Percentiles rank a stretch among this genome's conserved stretches.
phyloP scores from a whole-genome alignment of 2,888 invertebrate species.

The Norana najaformis region DNA sequence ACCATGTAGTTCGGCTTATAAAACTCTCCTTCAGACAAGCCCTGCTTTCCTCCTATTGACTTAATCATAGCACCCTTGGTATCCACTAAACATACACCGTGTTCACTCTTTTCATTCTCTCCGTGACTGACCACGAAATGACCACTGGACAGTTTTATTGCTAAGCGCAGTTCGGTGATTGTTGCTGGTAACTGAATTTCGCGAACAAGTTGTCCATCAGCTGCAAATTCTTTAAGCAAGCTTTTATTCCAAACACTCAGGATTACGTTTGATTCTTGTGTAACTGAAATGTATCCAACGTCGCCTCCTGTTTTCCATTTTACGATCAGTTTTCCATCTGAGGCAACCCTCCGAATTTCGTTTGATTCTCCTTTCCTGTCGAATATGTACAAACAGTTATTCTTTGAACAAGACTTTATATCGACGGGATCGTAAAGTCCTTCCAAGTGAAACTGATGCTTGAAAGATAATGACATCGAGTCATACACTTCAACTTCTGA shows the following conservation, averaged over 20 bases:
- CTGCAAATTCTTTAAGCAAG: background rate
- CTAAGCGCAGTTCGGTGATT: background rate
- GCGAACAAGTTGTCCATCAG: background rate
- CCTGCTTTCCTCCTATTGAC: background rate
- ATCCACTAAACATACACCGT: background rate
- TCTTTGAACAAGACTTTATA: background rate
- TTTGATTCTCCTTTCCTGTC: background rate
- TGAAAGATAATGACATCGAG: background rate
- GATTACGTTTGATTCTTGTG: background rate
- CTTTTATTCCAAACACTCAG: conserved; percentile 19
- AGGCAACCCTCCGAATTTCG: background rate
- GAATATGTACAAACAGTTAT: background rate
- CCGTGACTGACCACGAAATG: background rate
- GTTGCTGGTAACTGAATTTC: background rate
- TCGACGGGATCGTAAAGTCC: background rate
- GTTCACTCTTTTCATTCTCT: background rate
- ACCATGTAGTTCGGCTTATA: background rate
- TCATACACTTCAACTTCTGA: conserved; percentile 16
- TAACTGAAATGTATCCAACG: background rate
- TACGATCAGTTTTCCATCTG: background rate
- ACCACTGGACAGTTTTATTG: background rate
- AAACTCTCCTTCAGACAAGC: background rate
- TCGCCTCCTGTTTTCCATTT: background rate
- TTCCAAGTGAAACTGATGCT: background rate
- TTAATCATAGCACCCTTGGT: background rate